These are phyloP conservation scores for Drosophila ambigua DNA, from an alignment of 1,140 invertebrate genomes.

Conservation along the genomic window DNA sequence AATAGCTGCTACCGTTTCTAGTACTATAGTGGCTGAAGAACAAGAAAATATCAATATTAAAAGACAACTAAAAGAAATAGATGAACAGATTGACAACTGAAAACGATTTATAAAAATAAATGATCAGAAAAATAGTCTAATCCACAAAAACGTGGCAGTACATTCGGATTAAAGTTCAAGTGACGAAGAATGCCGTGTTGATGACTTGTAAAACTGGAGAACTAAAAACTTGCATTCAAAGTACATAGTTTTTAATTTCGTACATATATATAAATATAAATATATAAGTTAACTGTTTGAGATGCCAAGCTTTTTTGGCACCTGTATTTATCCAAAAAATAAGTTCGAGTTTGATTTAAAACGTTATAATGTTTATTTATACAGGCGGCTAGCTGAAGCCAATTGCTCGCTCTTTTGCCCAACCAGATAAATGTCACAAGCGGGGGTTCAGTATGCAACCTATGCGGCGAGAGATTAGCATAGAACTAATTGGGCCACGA, in stretches of 20 bases:
- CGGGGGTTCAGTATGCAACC: no score
- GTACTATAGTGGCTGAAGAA: conserved; percentile 95
- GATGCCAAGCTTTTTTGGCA: no score
- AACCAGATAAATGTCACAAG: no score
- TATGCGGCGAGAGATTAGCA: no score
- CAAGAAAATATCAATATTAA: conserved; percentile 95
- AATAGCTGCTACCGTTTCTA: conserved; percentile 92
- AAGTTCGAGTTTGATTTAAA: no score
- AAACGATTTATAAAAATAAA: conserved; percentile 91
- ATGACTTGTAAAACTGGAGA: conserved; percentile 94
- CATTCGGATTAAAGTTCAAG: conserved; percentile 53
- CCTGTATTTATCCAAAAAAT: no score
- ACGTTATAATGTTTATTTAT: no score
- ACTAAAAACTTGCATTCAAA: conserved; percentile 89
- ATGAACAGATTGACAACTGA: conserved; percentile 95
- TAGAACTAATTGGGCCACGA: no score
- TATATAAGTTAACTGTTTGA: no score
- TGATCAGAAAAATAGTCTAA: conserved; percentile 87
- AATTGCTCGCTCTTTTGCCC: no score
- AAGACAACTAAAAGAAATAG: conserved; percentile 95
- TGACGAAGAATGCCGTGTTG: conserved; percentile 88
- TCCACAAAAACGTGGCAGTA: conserved; percentile 83
- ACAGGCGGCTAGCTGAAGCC: no score
- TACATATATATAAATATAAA: neutral
- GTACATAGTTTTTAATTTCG: conserved; percentile 5